Conservation (phyloP, 2,113 vertebrate genomes). For the Actinemys pallida region DNA sequence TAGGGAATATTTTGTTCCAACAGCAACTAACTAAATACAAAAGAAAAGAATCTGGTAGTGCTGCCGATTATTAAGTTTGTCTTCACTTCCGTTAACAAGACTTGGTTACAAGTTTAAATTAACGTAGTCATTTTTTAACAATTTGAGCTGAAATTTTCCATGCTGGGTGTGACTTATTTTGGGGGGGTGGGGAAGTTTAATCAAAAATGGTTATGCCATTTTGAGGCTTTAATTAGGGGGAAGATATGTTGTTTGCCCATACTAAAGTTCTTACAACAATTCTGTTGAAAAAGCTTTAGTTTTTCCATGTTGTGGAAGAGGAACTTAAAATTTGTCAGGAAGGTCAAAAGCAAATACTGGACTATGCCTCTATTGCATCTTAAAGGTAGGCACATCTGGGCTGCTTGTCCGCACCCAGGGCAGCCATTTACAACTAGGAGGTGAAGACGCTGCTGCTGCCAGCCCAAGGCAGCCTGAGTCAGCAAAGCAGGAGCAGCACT, state of each 20-base stretch:
- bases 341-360: background rate
- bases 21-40: background rate
- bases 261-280: background rate
- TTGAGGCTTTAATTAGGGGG: background rate
- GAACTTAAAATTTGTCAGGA: background rate
- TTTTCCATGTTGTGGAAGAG: background rate
- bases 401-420: too few species aligned
- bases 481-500: too few species aligned
- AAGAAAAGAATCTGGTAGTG: background rate
- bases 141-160: background rate
- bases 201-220: background rate
- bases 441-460: too few species aligned
- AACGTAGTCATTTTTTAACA: background rate
- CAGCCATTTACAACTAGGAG: too few species aligned
- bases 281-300: background rate
- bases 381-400: too few species aligned
- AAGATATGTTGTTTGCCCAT: background rate
- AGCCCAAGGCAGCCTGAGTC: too few species aligned
- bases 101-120: background rate
- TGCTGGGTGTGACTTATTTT: background rate
- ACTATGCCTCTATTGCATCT: too few species aligned
- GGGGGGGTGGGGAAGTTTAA: background rate
- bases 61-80: background rate
- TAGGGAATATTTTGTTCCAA: background rate
- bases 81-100: background rate